These are phyloP conservation scores for Danaus plexippus DNA, from an alignment of 1,140 invertebrate species.

Conservation along the genomic window DNA sequence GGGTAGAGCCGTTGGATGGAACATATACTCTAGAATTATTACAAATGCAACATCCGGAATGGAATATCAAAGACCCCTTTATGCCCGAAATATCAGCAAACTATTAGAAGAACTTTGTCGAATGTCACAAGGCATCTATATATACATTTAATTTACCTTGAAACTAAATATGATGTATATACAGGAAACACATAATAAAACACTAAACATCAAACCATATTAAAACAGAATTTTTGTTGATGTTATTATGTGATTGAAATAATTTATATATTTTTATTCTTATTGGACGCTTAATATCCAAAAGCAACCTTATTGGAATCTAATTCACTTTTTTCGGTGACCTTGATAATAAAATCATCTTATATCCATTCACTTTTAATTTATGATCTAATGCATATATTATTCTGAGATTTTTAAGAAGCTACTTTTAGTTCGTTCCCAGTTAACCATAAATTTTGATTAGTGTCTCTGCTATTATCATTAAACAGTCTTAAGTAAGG, in stretches of 20 bases:
- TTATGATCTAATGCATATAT: slow-evolving; percentile 33
- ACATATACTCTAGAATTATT: slow-evolving; percentile 39
- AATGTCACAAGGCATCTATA: slow-evolving; percentile 34
- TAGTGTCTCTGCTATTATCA: slow-evolving; percentile 29
- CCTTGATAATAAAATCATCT: slow-evolving; percentile 42
- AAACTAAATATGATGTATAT: no score
- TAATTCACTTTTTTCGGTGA: slow-evolving; percentile 35
- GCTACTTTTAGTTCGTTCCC: slow-evolving; percentile 38
- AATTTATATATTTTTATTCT: slow-evolving; percentile 9
- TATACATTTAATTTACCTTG: no score
- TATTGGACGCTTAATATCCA: slow-evolving; percentile 26
- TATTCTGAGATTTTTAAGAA: slow-evolving; percentile 37
- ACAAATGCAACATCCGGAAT: slow-evolving; percentile 64
- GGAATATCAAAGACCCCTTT: slow-evolving; percentile 52
- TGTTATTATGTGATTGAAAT: no score
- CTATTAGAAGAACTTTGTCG: slow-evolving; percentile 51
- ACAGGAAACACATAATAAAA: no score
- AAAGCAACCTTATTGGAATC: slow-evolving; percentile 35
- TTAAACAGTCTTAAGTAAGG: no score
- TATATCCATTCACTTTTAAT: slow-evolving; percentile 50
- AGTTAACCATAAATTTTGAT: slow-evolving; percentile 53
- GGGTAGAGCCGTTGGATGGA: slow-evolving; percentile 19
- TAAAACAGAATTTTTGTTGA: no score
- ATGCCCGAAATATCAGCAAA: slow-evolving; percentile 42
- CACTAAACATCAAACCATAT: no score